phyloP scores from a whole-genome alignment of 2,888 invertebrate genomes.

The Drosophila affinis region DNA sequence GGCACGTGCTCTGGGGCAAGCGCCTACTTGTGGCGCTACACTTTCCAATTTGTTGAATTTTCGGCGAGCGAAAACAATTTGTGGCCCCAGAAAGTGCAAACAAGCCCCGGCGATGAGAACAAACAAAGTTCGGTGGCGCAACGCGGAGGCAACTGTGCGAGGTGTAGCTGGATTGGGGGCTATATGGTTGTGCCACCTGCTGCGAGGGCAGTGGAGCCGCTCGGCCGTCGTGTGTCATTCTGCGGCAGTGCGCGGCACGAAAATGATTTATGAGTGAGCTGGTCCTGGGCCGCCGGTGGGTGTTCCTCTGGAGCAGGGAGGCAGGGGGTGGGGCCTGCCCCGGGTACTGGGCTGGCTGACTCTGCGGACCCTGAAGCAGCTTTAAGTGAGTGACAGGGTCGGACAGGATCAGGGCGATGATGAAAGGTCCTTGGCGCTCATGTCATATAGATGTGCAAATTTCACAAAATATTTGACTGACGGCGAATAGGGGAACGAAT shows the following conservation, averaged over 20 bases:
- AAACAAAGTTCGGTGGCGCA: slow-evolving; percentile 36
- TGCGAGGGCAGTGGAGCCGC: not conserved
- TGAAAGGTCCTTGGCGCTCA: slow-evolving; percentile 38
- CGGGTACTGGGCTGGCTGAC: not conserved
- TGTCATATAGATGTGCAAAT: slow-evolving; percentile 68
- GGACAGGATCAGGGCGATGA: slow-evolving; percentile 9
- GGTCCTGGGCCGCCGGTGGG: slow-evolving; percentile 10
- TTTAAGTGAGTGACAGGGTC: slow-evolving; percentile 42
- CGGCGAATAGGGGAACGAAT: slow-evolving; percentile 28
- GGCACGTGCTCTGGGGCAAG: slow-evolving; percentile 60
- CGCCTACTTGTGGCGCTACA: slow-evolving; percentile 70
- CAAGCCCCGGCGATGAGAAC: slow-evolving; percentile 53
- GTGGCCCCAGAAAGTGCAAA: slow-evolving; percentile 63
- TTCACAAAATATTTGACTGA: slow-evolving; percentile 55
- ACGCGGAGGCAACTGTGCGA: not conserved
- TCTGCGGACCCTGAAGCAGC: slow-evolving; percentile 17
- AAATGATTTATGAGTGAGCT: slow-evolving; percentile 72
- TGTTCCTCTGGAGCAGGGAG: slow-evolving; percentile 1
- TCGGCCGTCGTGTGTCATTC: slow-evolving; percentile 68
- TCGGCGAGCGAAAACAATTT: slow-evolving; percentile 72
- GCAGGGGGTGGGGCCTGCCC: not conserved
- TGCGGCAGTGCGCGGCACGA: slow-evolving; percentile 72
- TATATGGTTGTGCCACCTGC: slow-evolving; percentile 36
- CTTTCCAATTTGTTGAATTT: slow-evolving; percentile 77
- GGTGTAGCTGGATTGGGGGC: slow-evolving; percentile 40